Conservation (phyloP, 2,888 invertebrate genomes). For the Muscina levida region DNA sequence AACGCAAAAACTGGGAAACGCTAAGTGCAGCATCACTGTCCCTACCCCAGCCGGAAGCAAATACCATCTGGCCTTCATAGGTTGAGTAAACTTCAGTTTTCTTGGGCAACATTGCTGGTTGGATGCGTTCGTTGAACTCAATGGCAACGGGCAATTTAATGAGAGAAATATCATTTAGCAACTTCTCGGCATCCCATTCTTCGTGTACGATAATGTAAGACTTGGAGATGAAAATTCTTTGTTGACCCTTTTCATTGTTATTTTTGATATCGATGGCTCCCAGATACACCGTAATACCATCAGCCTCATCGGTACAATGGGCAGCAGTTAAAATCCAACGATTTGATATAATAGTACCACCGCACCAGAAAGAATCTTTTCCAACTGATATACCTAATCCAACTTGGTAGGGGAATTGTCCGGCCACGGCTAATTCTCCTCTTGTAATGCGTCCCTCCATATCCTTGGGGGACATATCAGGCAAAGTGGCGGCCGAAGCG, state of each 20-base stretch:
- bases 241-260: slow-evolving; percentile 65
- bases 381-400: slow-evolving; percentile 71
- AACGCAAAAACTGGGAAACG: slow-evolving; percentile 69
- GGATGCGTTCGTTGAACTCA: slow-evolving; percentile 67
- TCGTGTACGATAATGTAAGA: slow-evolving; percentile 67
- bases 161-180: slow-evolving; percentile 72
- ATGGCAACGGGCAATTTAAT: slow-evolving; percentile 68
- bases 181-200: slow-evolving; percentile 58
- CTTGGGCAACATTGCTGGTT: slow-evolving; percentile 69
- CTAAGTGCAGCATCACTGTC: slow-evolving; percentile 66
- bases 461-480: slow-evolving; percentile 40
- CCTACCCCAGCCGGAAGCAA: slow-evolving; percentile 71
- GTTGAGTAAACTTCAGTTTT: slow-evolving; percentile 58
- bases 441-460: slow-evolving; percentile 64
- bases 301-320: slow-evolving; percentile 73
- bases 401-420: slow-evolving; percentile 75
- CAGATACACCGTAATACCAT: slow-evolving; percentile 67
- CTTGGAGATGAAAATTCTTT: slow-evolving; percentile 62
- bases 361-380: slow-evolving; percentile 69
- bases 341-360: slow-evolving; percentile 74
- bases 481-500: slow-evolving; percentile 61
- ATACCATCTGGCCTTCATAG: slow-evolving; percentile 67
- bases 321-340: slow-evolving; percentile 76
- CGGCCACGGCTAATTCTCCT: slow-evolving; percentile 70
- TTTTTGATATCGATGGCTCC: slow-evolving; percentile 68